Percentiles rank a stretch among this genome's conserved stretches.
Evolutionary conservation across 2,113 vertebrate genomes (phyloP).

Genomic region (Zosterops hypoxanthus): DNA sequence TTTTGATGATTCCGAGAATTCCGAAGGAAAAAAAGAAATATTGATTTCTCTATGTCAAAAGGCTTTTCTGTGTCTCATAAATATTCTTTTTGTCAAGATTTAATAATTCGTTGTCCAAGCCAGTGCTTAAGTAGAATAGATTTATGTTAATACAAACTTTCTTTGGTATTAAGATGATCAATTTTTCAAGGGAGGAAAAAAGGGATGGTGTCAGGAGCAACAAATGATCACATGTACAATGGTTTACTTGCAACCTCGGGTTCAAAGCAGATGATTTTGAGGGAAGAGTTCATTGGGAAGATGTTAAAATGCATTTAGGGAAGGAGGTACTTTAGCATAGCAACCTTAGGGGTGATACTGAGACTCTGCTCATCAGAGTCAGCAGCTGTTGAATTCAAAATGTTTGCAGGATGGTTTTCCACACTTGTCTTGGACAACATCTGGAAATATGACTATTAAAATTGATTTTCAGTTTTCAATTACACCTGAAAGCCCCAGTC

Average conservation of each 20-base stretch:
- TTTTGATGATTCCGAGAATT: constrained; percentile 52
- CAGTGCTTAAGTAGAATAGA: constrained; percentile 58
- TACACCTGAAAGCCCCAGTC: background rate
- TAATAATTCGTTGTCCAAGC: constrained; percentile 53
- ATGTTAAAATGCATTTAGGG: background rate
- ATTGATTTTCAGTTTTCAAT: constrained; percentile 5
- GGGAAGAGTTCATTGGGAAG: background rate
- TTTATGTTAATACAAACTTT: constrained; percentile 65
- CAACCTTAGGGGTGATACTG: background rate
- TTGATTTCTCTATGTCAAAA: constrained; percentile 52
- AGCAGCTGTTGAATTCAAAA: background rate
- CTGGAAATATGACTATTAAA: background rate
- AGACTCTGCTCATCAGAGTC: background rate
- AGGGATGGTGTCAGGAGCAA: background rate
- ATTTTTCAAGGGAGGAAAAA: constrained; percentile 40
- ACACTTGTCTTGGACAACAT: background rate
- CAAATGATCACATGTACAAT: background rate
- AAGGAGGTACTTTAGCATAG: background rate
- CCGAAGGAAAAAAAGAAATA: background rate
- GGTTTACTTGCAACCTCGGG: background rate
- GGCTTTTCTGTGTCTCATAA: constrained; percentile 42
- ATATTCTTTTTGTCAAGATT: constrained; percentile 64
- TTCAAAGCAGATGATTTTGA: background rate
- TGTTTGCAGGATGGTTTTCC: background rate
- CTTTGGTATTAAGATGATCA: constrained; percentile 41